phyloP scores from a whole-genome alignment of 2,113 vertebrate species.

The Ailurus styani region DNA sequence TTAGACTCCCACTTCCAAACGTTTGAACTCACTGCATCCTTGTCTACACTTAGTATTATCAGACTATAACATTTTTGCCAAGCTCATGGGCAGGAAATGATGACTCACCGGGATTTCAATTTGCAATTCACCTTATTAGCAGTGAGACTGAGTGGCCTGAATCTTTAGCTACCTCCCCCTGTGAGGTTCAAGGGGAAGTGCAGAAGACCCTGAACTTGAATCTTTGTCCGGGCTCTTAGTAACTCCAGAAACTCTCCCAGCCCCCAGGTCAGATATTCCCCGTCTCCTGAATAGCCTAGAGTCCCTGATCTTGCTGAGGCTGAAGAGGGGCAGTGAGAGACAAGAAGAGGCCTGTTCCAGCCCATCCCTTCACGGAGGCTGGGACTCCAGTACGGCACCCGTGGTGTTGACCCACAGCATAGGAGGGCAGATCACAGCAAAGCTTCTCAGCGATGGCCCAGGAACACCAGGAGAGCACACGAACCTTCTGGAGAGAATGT shows the following conservation, averaged over 20 bases:
- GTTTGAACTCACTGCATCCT: neutral
- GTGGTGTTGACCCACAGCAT: neutral
- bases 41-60: neutral
- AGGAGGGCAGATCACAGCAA: neutral
- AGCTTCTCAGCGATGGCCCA: neutral
- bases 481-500: neutral
- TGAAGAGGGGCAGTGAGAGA: neutral
- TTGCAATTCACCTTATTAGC: neutral
- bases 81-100: neutral
- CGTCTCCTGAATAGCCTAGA: neutral
- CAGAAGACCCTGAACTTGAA: neutral
- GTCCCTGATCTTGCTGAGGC: neutral
- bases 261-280: neutral
- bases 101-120: neutral
- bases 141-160: neutral
- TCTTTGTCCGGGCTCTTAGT: neutral
- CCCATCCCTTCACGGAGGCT: fast-evolving
- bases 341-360: neutral
- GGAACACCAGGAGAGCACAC: neutral
- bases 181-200: neutral
- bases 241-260: neutral
- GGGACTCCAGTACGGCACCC: fast-evolving
- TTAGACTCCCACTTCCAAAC: neutral
- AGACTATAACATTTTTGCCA: neutral
- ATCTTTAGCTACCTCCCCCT: neutral